These are phyloP conservation scores for Dysidea cf. avara DNA, from an alignment of 37 sponge, comb jelly and placozoan genomes.

Conservation along the genomic window DNA sequence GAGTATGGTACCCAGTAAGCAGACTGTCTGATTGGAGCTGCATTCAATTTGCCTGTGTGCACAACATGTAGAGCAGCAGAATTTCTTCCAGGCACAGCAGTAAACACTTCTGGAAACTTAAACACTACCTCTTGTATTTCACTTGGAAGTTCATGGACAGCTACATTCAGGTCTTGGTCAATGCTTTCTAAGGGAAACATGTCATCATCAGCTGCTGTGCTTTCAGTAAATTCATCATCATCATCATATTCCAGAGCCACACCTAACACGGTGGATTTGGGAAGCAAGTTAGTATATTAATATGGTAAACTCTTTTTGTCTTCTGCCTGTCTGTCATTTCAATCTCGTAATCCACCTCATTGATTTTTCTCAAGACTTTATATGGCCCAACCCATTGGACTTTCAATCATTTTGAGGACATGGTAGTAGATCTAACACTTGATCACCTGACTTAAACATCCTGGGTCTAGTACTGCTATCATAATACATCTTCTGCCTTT, in stretches of 20 bases:
- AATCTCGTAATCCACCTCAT: constrained; percentile 18
- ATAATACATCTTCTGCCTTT: not conserved
- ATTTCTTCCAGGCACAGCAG: not conserved
- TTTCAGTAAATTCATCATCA: not conserved
- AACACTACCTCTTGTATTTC: not conserved
- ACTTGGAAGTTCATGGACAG: not conserved
- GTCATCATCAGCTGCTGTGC: not conserved
- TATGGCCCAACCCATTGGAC: not conserved
- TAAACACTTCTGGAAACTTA: not conserved
- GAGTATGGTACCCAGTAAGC: constrained; percentile 8
- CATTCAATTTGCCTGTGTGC: not conserved
- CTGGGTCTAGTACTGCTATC: not conserved
- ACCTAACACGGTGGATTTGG: not conserved
- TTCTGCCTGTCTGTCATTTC: constrained; percentile 25
- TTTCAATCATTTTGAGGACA: not conserved
- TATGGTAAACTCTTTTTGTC: constrained; percentile 18
- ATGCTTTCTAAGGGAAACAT: no score
- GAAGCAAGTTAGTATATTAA: constrained; percentile 17
- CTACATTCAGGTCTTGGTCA: no score
- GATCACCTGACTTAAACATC: not conserved
- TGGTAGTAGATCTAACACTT: not conserved
- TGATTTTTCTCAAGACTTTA: not conserved
- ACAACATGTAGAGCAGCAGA: not conserved
- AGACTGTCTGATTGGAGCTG: not conserved
- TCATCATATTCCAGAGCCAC: not conserved